Percentiles rank a stretch among this genome's conserved stretches.
Conservation (phyloP, 2,888 invertebrate genomes). For the Chrysotoxum bicinctum region DNA sequence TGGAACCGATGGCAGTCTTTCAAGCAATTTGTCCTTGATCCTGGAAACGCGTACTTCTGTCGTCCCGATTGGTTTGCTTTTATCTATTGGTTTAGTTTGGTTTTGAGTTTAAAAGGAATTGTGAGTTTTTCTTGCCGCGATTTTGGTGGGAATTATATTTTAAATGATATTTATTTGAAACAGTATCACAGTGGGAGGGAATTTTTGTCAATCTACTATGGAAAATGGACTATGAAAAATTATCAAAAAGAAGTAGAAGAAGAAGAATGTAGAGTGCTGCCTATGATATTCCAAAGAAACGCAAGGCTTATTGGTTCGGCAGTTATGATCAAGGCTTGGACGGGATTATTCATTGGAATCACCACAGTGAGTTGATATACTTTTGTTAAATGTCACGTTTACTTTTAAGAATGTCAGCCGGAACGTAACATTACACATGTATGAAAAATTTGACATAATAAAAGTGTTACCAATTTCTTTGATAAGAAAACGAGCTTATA, state of each 20-base stretch:
- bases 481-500: too few relatives aligned
- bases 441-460: too few relatives aligned
- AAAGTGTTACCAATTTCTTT: too few relatives aligned
- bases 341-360: slow-evolving; percentile 58
- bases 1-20: slow-evolving; percentile 68
- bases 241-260: slow-evolving; percentile 74
- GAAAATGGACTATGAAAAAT: slow-evolving; percentile 7
- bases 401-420: too few relatives aligned
- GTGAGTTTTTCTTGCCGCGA: slow-evolving; percentile 71
- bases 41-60: slow-evolving; percentile 67
- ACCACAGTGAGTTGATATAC: slow-evolving; percentile 42
- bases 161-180: neutral
- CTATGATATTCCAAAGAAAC: slow-evolving; percentile 74
- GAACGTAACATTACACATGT: too few relatives aligned
- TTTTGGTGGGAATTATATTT: neutral
- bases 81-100: slow-evolving; percentile 75
- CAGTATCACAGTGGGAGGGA: slow-evolving; percentile 73
- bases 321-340: slow-evolving; percentile 75
- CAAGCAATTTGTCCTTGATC: slow-evolving; percentile 43
- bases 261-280: slow-evolving; percentile 74
- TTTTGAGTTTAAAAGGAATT: slow-evolving; percentile 74
- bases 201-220: slow-evolving; percentile 58
- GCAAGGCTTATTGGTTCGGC: slow-evolving; percentile 75
- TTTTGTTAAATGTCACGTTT: too few relatives aligned
- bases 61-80: slow-evolving; percentile 75